Percentiles rank a stretch among this genome's conserved stretches.
Evolutionary conservation across 1,140 invertebrate genomes (phyloP).

Genomic region (Bicyclus anynana): DNA sequence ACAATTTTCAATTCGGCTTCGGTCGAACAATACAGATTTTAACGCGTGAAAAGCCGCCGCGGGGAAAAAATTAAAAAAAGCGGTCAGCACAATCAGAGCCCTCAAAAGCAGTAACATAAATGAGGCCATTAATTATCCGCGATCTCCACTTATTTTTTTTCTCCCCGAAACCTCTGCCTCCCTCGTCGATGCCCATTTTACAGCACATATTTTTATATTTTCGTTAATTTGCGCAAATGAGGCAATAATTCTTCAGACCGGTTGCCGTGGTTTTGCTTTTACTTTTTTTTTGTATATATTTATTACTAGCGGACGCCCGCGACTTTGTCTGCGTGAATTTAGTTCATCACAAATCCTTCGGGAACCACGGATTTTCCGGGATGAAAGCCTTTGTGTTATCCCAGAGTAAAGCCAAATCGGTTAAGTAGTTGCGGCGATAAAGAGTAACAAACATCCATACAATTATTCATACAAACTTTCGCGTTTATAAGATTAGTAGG

Average conservation of each 20-base stretch:
- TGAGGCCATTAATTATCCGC: slow-evolving; percentile 75
- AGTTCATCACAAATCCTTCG: too few species aligned
- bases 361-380: too few species aligned
- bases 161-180: slow-evolving; percentile 6
- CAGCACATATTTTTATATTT: slow-evolving; percentile 16
- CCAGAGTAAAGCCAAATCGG: too few species aligned
- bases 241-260: not conserved
- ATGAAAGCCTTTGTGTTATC: too few species aligned
- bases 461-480: too few species aligned
- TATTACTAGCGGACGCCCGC: too few species aligned
- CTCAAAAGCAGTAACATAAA: slow-evolving; percentile 74
- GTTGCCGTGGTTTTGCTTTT: too few species aligned
- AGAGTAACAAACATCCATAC: too few species aligned
- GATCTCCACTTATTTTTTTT: slow-evolving; percentile 65
- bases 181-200: slow-evolving; percentile 28
- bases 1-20: slow-evolving; percentile 62
- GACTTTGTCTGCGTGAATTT: too few species aligned
- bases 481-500: too few species aligned
- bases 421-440: too few species aligned
- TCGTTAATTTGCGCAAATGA: slow-evolving; percentile 11
- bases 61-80: slow-evolving; percentile 55
- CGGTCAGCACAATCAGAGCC: slow-evolving; percentile 68
- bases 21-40: slow-evolving; percentile 63
- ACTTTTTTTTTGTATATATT: too few species aligned
- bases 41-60: slow-evolving; percentile 38